phyloP scores from a whole-genome alignment of 2,888 invertebrate species.

The Rosalia funebris region DNA sequence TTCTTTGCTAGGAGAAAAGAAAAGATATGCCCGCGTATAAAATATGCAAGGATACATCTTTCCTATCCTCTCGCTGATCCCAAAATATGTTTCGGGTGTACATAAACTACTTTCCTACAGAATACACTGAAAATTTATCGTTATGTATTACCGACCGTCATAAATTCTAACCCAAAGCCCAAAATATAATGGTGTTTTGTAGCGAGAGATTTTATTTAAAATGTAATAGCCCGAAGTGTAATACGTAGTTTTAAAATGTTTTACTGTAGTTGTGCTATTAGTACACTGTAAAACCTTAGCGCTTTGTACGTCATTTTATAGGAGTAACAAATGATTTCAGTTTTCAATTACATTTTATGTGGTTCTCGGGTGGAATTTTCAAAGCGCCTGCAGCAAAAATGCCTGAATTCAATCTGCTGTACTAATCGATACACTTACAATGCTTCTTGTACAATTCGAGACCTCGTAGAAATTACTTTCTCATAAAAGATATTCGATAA shows the following conservation, averaged over 20 bases:
- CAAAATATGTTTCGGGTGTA: neutral
- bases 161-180: slow-evolving; percentile 6
- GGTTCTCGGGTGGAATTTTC: too few species aligned
- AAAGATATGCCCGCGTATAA: too few species aligned
- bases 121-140: neutral
- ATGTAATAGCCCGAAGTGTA: slow-evolving; percentile 4
- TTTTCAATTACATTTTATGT: neutral
- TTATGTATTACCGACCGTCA: neutral
- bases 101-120: neutral
- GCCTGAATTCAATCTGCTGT: too few species aligned
- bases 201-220: slow-evolving; percentile 6
- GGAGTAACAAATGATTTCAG: neutral
- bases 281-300: neutral
- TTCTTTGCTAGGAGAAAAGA: too few species aligned
- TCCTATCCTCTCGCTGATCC: neutral
- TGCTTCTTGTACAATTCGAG: too few species aligned
- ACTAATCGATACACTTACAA: too few species aligned
- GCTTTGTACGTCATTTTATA: neutral
- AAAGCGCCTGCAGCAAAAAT: too few species aligned
- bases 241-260: slow-evolving; percentile 7
- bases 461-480: too few species aligned
- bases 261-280: neutral
- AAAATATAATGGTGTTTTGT: slow-evolving; percentile 5
- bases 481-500: too few species aligned
- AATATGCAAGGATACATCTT: too few species aligned